Base-by-base conservation (phyloP, 2,797 vertebrate species). In the Mico argentatus region DNA sequence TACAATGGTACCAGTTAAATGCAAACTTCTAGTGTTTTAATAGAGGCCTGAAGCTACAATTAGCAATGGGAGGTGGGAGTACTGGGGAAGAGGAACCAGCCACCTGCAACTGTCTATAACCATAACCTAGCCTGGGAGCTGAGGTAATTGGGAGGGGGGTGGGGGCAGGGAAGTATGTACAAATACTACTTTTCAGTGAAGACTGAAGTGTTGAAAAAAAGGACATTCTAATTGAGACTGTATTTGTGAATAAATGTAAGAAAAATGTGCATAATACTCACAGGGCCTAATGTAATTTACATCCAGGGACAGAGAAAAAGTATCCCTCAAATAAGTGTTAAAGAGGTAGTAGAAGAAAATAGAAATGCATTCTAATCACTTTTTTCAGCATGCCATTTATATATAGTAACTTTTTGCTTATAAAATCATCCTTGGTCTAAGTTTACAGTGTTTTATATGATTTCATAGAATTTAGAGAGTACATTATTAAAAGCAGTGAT, bases 401-500 rank as follows among this genome's bases (percentile, higher is more conserved):
- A 52, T 59, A 77, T 55, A 44, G 5, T 48, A 46, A 57, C 44
- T 57, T 75, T 91, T 50, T 20, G 33, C 48, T 73, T 91, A 50
- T 17, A 13, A 79, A 77, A n/a, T 72, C 87, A 72, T 48, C 57
- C 87, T 44, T 77, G 50, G 30, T 19, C 5, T 81, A 76, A 59
- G 46, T 73, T 92, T 79, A 72, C 26, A 76, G 48, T 89, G 55
- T 27, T 90, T 95, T 83, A 44, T 90, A 80, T 91, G n/a, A 73
- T 50, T 88, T 88, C 77, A 85, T 90, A 17, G 61, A 79, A 90
- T 73, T 86, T 57, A 44, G 64, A 90, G 55, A 81, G 13, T 81
- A 1, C 14, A 46, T 95, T 89, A 52, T 85, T 81, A 48, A 96
- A 92, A 86, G 6, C 13, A 87, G 11, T 91, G 27, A 87, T 8